A percentile compares a stretch with the other conserved stretches of the same genome.
These are phyloP conservation scores for Hypomecis punctinalis DNA, from an alignment of 2,888 invertebrate species.

Conservation along the genomic window DNA sequence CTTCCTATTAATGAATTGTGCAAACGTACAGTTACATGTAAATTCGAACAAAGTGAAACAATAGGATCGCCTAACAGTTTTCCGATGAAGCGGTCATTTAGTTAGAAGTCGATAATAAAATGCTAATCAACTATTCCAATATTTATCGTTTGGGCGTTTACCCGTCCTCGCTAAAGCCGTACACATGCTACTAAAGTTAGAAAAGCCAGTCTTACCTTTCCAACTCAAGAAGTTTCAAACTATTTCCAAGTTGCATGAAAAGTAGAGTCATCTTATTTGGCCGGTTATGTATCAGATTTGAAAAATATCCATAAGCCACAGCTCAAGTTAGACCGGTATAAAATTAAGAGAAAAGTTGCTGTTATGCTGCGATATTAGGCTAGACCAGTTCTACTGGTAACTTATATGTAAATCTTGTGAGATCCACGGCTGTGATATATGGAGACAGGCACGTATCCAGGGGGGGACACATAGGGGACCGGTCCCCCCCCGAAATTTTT, in stretches of 20 bases:
- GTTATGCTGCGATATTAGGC: conserved; percentile 53
- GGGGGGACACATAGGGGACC: too few species aligned
- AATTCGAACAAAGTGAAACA: conserved; percentile 39
- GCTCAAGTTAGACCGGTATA: conserved; percentile 57
- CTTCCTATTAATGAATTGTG: not conserved
- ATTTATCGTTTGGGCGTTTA: conserved; percentile 60
- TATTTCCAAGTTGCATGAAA: conserved; percentile 35
- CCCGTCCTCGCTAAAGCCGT: conserved; percentile 53
- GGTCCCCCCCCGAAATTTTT: too few species aligned
- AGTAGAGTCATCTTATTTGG: conserved; percentile 40
- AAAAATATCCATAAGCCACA: conserved; percentile 58
- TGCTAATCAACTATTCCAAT: conserved; percentile 58
- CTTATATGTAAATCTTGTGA: conserved; percentile 53
- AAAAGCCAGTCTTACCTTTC: conserved; percentile 43
- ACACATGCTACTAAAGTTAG: conserved; percentile 54
- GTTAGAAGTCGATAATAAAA: conserved; percentile 55
- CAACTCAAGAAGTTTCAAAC: conserved; percentile 42
- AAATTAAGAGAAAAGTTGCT: conserved; percentile 55
- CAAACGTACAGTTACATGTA: conserved; percentile 36
- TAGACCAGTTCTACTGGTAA: conserved; percentile 50
- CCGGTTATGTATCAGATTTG: conserved; percentile 47
- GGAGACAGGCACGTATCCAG: too few species aligned
- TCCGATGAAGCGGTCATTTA: conserved; percentile 54
- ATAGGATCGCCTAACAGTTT: conserved; percentile 49
- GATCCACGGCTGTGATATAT: conserved; percentile 39